These are phyloP conservation scores for Lepidonotus clava DNA, from an alignment of 2,888 invertebrate species.

Conservation along the genomic window DNA sequence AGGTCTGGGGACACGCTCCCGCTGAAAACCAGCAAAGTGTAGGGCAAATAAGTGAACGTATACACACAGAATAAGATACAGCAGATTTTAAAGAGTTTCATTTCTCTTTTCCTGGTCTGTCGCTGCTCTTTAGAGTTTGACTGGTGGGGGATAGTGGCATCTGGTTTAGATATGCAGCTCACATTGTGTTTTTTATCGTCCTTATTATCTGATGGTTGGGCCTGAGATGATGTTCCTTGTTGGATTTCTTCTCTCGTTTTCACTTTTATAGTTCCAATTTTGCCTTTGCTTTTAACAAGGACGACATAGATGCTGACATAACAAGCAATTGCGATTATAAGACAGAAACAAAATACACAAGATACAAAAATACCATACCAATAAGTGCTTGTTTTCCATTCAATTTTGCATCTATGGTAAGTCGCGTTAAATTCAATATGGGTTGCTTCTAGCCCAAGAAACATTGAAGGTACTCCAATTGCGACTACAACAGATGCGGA, in stretches of 20 bases:
- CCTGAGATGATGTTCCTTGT: not conserved
- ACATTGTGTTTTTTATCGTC: too few relatives aligned
- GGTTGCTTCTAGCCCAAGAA: not conserved
- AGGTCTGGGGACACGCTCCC: not conserved
- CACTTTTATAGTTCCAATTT: not conserved
- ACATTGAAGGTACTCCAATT: not conserved
- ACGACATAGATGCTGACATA: not conserved
- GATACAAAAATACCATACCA: not conserved
- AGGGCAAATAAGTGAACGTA: not conserved
- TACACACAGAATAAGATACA: conserved; percentile 18
- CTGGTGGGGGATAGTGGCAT: too few relatives aligned
- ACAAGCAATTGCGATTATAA: not conserved
- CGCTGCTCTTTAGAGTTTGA: too few relatives aligned
- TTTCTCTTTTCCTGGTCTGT: not conserved
- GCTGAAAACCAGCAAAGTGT: not conserved
- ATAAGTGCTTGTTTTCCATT: not conserved
- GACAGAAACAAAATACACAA: not conserved
- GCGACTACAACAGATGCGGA: not conserved
- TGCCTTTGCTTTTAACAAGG: not conserved
- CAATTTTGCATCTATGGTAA: not conserved
- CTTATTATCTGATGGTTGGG: too few relatives aligned
- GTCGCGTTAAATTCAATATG: not conserved
- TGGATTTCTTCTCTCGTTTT: not conserved
- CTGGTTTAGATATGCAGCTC: too few relatives aligned
- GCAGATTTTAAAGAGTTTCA: conserved; percentile 14